A percentile compares a stretch with the other conserved stretches of the same genome.
phyloP scores from a whole-genome alignment of 2,797 vertebrate species.

The Argentina silus region DNA sequence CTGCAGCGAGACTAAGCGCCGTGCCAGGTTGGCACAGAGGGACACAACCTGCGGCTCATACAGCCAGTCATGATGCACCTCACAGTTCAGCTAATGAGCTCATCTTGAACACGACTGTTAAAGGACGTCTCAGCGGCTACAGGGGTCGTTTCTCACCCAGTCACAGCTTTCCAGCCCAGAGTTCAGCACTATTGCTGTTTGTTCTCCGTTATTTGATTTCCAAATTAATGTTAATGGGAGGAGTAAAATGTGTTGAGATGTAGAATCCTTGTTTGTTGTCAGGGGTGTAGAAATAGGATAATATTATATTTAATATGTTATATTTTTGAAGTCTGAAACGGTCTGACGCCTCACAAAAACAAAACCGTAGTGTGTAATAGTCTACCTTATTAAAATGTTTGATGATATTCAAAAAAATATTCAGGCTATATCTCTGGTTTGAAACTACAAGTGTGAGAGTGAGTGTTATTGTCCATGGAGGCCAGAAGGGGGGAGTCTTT shows the following conservation, averaged over 20 bases:
- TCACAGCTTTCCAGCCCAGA: not conserved
- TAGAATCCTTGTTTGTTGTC: slow-evolving; percentile 1
- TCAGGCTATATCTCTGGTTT: too few species aligned
- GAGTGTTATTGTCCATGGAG: not conserved
- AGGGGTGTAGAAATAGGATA: not conserved
- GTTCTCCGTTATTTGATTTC: slow-evolving; percentile 14
- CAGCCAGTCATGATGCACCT: not conserved
- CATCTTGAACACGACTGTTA: not conserved
- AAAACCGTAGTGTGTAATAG: not conserved
- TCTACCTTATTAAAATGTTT: too few species aligned
- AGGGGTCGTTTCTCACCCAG: not conserved
- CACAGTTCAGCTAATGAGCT: not conserved
- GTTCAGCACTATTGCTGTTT: not conserved
- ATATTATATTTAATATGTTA: not conserved
- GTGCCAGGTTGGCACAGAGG: slow-evolving; percentile 3
- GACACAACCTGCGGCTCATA: not conserved
- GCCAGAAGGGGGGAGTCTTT: not conserved
- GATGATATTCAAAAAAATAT: too few species aligned
- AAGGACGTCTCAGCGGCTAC: not conserved
- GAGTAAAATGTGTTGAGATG: not conserved
- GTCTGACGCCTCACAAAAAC: not conserved
- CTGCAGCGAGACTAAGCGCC: not conserved
- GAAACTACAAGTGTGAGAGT: not conserved
- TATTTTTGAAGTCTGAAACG: not conserved
- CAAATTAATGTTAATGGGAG: slow-evolving; percentile 8